A percentile compares a stretch with the other conserved stretches of the same genome.
Conservation (phyloP, 2,888 invertebrate species). For the Eupeodes latifasciatus region DNA sequence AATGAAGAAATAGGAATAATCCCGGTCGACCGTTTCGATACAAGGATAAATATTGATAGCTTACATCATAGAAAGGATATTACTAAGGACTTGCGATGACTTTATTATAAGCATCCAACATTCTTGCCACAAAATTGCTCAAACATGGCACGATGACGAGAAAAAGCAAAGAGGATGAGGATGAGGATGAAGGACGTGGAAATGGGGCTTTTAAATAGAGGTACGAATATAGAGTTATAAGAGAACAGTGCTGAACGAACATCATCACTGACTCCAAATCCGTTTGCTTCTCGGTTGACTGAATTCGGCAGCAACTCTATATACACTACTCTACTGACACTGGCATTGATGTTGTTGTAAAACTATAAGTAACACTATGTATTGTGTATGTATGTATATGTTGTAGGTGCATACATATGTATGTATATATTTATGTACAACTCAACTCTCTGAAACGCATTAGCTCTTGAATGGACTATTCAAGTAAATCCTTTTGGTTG, state of each 20-base stretch:
- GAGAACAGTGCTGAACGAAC: constrained; percentile 18
- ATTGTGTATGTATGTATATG: not conserved
- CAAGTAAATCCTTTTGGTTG: constrained; percentile 72
- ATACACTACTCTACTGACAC: not conserved
- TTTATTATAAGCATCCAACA: constrained; percentile 76
- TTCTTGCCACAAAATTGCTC: constrained; percentile 73
- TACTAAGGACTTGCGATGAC: constrained; percentile 71
- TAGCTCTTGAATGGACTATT: constrained; percentile 73
- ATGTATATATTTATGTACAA: not conserved
- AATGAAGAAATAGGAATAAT: constrained; percentile 51
- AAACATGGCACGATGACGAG: constrained; percentile 37
- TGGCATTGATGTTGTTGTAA: constrained; percentile 23
- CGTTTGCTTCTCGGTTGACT: constrained; percentile 64
- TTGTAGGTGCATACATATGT: not conserved
- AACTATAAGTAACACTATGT: not conserved
- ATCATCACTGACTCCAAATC: constrained; percentile 50
- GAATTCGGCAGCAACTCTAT: constrained; percentile 25
- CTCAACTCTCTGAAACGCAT: constrained; percentile 58
- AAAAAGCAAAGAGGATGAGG: too few relatives aligned
- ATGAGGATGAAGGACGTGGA: not conserved
- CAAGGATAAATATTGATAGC: constrained; percentile 75
- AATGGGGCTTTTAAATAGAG: constrained; percentile 14
- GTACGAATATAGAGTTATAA: not conserved
- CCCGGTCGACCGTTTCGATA: constrained; percentile 71
- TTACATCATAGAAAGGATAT: constrained; percentile 75